Base-by-base conservation (phyloP, 2,113 vertebrate species). In the Misgurnus mizolepis region DNA sequence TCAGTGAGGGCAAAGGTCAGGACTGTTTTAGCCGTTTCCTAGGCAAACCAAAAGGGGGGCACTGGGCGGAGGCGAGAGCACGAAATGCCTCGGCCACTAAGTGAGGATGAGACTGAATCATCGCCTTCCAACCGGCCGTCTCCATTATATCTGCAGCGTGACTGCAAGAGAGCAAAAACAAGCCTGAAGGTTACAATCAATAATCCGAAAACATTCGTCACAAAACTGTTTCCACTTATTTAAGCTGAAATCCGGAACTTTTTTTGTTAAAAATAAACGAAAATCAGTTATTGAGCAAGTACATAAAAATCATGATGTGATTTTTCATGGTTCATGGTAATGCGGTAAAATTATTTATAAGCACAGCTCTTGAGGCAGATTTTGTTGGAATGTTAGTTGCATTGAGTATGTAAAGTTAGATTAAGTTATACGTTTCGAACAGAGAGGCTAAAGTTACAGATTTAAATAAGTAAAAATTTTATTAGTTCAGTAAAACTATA, bases 1-100 rank as follows among this genome's bases (percentile, higher is more conserved):
- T 55, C 69, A 12, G 74, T 72, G 50, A 61, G 22, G 71, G 49
- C 53, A 66, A 61, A 76, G 84, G 85, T 95, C 95, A 95, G 87
- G 95, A 95, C 78, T 95, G 95, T 93, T 96, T 96, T 89, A 96
- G 95, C 58, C 94, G 93, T 86, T 96, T 96, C 64, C 95, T 93
- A 55, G 95, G 95, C n/a, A 95, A 93, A 49, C 95, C 95, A 85
- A 96, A 92, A 56, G 95, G 95, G 55, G 95, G 95, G 84, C 95
- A 96, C 88, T 96, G 95, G 41, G 95, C 95, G 0, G 95, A 96
- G 65, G 95, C 95, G 88, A 96, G 84, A 2, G 95, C 95, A 82
- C 95, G 95, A 67, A 95, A 96, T 0, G 95, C 95, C 86, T 96
- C 95, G 1, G 95, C 95, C 89, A 96, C 95, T 89, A 96, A 90